These are phyloP conservation scores for Acanthosepion pharaonis DNA, from an alignment of 2,888 invertebrate genomes.

Conservation along the genomic window DNA sequence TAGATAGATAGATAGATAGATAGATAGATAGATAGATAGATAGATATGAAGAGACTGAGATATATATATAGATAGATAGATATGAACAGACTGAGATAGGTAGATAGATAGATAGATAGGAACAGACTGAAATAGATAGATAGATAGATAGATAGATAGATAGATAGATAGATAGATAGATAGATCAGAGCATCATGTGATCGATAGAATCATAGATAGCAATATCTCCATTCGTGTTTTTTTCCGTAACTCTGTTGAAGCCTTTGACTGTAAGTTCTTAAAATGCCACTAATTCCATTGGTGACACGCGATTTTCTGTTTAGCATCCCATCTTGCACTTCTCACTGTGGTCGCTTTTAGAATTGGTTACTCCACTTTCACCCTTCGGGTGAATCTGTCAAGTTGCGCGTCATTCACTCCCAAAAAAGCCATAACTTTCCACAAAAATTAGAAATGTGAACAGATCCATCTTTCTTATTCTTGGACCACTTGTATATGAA, in stretches of 20 bases:
- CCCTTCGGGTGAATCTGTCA: background rate
- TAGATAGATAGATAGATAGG: no score
- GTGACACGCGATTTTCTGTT: background rate
- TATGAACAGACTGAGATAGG: no score
- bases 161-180: background rate
- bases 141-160: conserved; percentile 14
- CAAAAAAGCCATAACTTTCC: background rate
- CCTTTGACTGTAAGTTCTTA: background rate
- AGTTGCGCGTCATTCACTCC: background rate
- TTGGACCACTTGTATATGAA: background rate
- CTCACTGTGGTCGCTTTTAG: background rate
- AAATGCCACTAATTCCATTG: background rate
- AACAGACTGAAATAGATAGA: background rate
- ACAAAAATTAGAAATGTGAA: background rate
- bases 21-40: no score
- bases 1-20: no score
- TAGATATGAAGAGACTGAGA: no score
- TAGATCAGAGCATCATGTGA: background rate
- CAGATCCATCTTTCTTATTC: background rate
- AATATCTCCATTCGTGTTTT: no score
- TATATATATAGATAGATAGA: no score
- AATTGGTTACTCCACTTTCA: background rate
- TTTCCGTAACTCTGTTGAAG: background rate
- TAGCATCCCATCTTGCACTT: background rate
- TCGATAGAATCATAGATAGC: background rate